Percentiles rank a stretch among this genome's conserved stretches.
Evolutionary conservation across 2,113 vertebrate species (phyloP).

Genomic region (Pyrgilauda ruficollis): DNA sequence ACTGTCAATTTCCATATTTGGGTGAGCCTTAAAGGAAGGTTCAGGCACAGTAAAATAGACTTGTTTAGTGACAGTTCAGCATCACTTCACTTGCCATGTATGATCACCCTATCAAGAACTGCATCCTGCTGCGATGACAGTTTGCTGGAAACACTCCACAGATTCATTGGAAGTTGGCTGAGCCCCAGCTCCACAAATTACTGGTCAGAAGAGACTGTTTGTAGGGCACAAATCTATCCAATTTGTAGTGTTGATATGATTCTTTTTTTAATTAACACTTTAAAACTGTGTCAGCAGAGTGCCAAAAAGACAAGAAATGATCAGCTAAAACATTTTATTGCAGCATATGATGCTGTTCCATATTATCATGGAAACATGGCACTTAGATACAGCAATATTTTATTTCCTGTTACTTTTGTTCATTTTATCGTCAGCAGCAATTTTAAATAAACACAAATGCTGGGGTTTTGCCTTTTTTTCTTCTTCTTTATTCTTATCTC

Average conservation of each 20-base stretch:
- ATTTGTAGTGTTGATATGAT: constrained; percentile 42
- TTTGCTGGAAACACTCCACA: constrained; percentile 48
- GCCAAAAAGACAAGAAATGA: constrained; percentile 46
- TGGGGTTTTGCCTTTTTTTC: neutral
- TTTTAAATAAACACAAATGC: neutral
- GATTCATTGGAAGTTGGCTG: constrained; percentile 42
- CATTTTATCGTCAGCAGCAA: neutral
- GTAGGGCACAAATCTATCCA: constrained; percentile 40
- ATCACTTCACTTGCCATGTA: constrained; percentile 18
- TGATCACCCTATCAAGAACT: constrained; percentile 15
- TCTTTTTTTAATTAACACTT: constrained; percentile 61
- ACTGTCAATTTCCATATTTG: neutral
- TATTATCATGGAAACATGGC: neutral
- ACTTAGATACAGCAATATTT: neutral
- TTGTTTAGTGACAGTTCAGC: constrained; percentile 22
- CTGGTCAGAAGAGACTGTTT: constrained; percentile 49
- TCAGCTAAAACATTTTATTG: constrained; percentile 23
- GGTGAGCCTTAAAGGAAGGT: neutral
- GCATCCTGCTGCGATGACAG: constrained; percentile 25
- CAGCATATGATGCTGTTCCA: constrained; percentile 12
- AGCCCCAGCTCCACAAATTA: constrained; percentile 49
- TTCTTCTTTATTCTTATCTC: neutral
- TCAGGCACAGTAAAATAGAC: neutral
- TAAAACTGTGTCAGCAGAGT: constrained; percentile 20
- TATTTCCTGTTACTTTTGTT: constrained; percentile 11